phyloP scores from a whole-genome alignment of 1,140 invertebrate species.

The Rhyzopertha dominica region DNA sequence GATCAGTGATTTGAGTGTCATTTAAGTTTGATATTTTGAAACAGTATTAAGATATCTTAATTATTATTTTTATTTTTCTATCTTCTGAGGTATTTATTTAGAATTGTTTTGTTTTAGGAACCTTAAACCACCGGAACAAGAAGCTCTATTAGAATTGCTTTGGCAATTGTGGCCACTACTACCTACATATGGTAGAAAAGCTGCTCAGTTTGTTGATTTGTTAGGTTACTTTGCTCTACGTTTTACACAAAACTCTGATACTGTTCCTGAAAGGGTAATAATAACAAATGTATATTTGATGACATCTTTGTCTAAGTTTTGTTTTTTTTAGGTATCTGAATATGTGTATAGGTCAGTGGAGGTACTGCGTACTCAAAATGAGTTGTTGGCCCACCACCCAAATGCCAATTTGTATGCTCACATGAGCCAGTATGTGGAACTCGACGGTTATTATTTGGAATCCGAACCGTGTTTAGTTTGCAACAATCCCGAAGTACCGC shows the following conservation, averaged over 20 bases:
- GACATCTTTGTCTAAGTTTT: no score
- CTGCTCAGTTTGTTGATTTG: slow-evolving; percentile 93
- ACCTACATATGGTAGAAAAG: slow-evolving; percentile 86
- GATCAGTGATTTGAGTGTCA: no score
- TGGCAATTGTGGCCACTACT: slow-evolving; percentile 91
- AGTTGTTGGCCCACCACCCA: slow-evolving; percentile 82
- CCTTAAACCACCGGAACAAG: slow-evolving; percentile 70
- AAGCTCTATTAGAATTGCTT: slow-evolving; percentile 72
- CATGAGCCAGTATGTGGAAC: slow-evolving; percentile 84
- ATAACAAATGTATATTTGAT: neutral
- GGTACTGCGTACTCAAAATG: slow-evolving; percentile 82
- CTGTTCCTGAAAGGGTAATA: no score
- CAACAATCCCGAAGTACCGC: slow-evolving; percentile 94
- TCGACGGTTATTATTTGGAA: slow-evolving; percentile 95
- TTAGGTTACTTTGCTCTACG: slow-evolving; percentile 84
- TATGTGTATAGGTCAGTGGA: slow-evolving; percentile 83
- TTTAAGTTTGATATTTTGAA: no score
- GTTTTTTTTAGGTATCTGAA: slow-evolving; percentile 56
- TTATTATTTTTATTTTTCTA: neutral
- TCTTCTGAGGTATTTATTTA: neutral
- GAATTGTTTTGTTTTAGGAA: slow-evolving; percentile 50
- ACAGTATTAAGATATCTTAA: slow-evolving; percentile 1
- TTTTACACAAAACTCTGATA: slow-evolving; percentile 5
- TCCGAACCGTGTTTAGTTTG: slow-evolving; percentile 96
- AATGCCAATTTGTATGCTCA: slow-evolving; percentile 92